Percentiles rank a stretch among this genome's conserved stretches.
Evolutionary conservation across 2,797 vertebrate genomes (phyloP).

Genomic region (Heteromormyrus szaboi): DNA sequence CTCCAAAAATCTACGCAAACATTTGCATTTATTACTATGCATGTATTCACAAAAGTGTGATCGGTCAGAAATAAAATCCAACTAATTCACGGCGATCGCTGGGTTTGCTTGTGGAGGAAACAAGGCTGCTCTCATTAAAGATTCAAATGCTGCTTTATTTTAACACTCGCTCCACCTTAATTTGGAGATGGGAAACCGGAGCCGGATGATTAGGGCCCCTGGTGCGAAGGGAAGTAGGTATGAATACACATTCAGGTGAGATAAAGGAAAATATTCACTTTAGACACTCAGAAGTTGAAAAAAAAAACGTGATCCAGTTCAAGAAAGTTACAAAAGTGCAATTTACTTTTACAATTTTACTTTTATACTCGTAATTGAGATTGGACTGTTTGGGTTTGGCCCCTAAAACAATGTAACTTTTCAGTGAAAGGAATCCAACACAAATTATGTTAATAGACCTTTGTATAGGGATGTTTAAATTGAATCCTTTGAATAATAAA

Average conservation of each 20-base stretch:
- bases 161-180: background rate
- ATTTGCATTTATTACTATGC: background rate
- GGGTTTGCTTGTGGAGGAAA: background rate
- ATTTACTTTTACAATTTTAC: background rate
- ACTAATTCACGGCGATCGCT: background rate
- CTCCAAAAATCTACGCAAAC: background rate
- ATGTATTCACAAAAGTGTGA: background rate
- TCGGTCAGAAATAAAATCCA: background rate
- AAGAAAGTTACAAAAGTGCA: background rate
- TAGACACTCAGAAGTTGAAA: background rate
- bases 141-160: background rate
- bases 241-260: background rate
- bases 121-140: background rate
- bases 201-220: background rate
- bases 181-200: background rate
- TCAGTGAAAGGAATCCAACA: background rate
- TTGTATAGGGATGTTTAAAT: background rate
- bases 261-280: background rate
- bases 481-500: background rate
- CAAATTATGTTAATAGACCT: background rate
- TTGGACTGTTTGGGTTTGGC: background rate
- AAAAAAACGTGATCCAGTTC: background rate
- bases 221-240: background rate
- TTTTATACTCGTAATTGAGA: background rate
- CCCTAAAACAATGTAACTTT: background rate